These are phyloP conservation scores for Fragum fragum DNA, from an alignment of 2,888 invertebrate species.

Conservation along the genomic window DNA sequence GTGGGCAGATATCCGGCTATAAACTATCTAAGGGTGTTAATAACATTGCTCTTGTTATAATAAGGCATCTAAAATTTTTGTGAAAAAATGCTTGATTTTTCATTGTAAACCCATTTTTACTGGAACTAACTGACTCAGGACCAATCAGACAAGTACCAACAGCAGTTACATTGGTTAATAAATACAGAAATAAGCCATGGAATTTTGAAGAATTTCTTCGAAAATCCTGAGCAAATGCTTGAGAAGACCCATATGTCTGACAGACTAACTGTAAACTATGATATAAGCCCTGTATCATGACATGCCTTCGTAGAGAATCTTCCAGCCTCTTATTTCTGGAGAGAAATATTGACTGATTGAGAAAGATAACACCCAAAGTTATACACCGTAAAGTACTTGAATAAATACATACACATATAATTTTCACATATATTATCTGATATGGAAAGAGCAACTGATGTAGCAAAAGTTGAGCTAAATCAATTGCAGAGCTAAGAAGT, in stretches of 20 bases:
- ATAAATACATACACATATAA: no score
- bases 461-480: no score
- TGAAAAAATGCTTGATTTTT: no score
- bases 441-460: no score
- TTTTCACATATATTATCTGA: no score
- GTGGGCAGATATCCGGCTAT: conserved; percentile 23
- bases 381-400: no score
- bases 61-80: no score
- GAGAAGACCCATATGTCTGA: conserved; percentile 9
- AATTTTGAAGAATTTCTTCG: neutral
- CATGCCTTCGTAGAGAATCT: neutral
- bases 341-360: neutral
- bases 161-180: neutral
- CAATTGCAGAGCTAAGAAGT: no score
- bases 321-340: neutral
- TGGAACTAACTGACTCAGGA: neutral
- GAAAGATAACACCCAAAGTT: neutral
- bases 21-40: conserved; percentile 22
- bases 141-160: neutral
- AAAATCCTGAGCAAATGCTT: neutral
- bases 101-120: no score
- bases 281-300: conserved; percentile 12
- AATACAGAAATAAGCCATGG: neutral
- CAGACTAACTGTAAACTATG: conserved; percentile 25
- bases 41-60: neutral